Evolutionary conservation across 2,797 vertebrate species (phyloP).

Genomic region (Gymnopithys bicolor): DNA sequence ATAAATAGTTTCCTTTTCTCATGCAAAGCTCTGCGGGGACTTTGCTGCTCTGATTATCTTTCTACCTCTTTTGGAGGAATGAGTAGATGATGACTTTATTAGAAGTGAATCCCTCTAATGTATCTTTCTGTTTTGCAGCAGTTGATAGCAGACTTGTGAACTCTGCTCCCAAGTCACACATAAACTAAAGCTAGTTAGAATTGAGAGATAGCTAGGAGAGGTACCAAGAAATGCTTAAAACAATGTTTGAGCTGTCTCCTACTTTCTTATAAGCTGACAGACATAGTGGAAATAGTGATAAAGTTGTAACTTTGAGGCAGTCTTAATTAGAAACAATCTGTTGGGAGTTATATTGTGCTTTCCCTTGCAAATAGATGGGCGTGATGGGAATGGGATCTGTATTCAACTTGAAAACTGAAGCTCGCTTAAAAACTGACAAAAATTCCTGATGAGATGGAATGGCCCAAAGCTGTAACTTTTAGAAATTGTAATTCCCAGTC

Average conservation of each 20-base stretch:
- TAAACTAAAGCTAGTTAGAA: background rate
- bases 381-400: background rate
- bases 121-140: slow-evolving; percentile 29
- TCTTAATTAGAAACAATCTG: slow-evolving; percentile 36
- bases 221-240: background rate
- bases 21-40: slow-evolving; percentile 70
- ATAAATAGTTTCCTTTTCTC: slow-evolving; percentile 68
- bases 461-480: background rate
- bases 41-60: slow-evolving; percentile 67
- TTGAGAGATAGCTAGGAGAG: background rate
- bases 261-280: slow-evolving; percentile 9
- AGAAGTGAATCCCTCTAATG: slow-evolving; percentile 52
- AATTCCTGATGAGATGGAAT: background rate
- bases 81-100: slow-evolving; percentile 58
- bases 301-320: slow-evolving; percentile 1
- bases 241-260: slow-evolving; percentile 4
- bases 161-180: slow-evolving; percentile 4
- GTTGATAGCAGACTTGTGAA: slow-evolving; percentile 42
- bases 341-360: background rate
- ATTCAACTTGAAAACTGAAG: background rate
- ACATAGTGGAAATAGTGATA: background rate
- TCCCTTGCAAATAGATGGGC: background rate
- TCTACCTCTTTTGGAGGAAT: slow-evolving; percentile 63
- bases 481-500: background rate
- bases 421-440: background rate